Conservation (phyloP, 2,888 invertebrate species). For the Trichacis sp. region DNA sequence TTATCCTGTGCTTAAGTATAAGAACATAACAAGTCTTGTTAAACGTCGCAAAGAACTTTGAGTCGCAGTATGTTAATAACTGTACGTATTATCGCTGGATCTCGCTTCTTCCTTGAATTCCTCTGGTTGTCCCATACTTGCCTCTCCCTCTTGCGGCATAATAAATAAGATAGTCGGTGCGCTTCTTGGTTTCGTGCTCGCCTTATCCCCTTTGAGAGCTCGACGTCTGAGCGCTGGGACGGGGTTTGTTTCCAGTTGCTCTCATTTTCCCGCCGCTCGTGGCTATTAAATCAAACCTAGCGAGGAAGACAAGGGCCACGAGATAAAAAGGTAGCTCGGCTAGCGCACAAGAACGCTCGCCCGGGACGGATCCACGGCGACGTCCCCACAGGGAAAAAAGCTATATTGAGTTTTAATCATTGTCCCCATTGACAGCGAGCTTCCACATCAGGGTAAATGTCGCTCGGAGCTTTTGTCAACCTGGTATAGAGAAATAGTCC, state of each 20-base stretch:
- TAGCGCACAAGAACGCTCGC: constrained; percentile 14
- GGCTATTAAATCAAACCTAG: constrained; percentile 54
- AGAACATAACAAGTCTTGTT: constrained; percentile 35
- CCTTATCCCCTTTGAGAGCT: constrained; percentile 41
- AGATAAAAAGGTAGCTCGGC: constrained; percentile 37
- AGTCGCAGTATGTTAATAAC: constrained; percentile 39
- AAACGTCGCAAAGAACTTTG: constrained; percentile 38
- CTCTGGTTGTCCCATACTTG: constrained; percentile 12
- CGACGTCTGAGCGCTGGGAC: constrained; percentile 45
- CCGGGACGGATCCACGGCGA: constrained; percentile 2
- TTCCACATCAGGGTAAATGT: not conserved
- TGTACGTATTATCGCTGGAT: constrained; percentile 32
- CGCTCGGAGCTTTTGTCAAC: not conserved
- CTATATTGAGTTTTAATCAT: constrained; percentile 5
- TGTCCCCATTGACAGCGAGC: constrained; percentile 2
- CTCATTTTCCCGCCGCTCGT: constrained; percentile 49
- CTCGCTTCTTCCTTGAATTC: constrained; percentile 4
- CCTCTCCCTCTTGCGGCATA: constrained; percentile 44
- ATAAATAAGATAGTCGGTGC: constrained; percentile 52
- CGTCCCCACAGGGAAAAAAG: not conserved
- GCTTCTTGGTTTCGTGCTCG: constrained; percentile 37
- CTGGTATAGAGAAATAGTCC: not conserved
- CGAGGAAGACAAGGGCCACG: constrained; percentile 40
- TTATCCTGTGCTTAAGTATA: constrained; percentile 27
- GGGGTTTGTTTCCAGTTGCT: constrained; percentile 50